A percentile compares a stretch with the other conserved stretches of the same genome.
These are phyloP conservation scores for Phoebastria nigripes DNA, from an alignment of 2,797 vertebrate genomes.

Conservation along the genomic window DNA sequence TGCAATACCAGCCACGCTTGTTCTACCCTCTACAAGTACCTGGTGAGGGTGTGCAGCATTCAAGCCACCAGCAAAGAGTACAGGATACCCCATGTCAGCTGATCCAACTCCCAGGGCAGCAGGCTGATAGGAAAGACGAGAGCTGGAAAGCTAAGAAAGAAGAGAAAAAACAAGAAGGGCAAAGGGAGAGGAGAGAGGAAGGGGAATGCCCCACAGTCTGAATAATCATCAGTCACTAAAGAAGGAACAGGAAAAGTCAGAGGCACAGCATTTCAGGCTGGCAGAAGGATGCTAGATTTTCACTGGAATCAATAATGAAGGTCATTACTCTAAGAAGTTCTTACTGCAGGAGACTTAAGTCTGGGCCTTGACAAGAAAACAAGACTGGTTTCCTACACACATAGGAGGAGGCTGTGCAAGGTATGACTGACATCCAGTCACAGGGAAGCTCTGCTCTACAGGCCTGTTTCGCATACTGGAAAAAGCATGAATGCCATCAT, in stretches of 20 bases:
- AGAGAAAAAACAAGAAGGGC: slow-evolving; percentile 70
- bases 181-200: slow-evolving; percentile 56
- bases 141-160: slow-evolving; percentile 86
- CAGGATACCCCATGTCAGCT: slow-evolving; percentile 85
- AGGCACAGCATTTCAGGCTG: slow-evolving; percentile 2
- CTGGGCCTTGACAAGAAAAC: neutral
- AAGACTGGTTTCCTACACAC: neutral
- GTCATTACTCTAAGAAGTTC: neutral
- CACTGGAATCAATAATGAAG: neutral
- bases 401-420: neutral
- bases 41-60: slow-evolving; percentile 85
- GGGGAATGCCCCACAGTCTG: slow-evolving; percentile 25
- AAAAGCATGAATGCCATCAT: neutral
- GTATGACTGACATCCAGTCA: neutral
- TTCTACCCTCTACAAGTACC: slow-evolving; percentile 77
- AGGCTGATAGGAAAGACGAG: slow-evolving; percentile 91
- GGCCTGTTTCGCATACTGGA: neutral
- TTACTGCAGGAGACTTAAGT: neutral
- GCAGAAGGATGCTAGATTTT: neutral
- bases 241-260: neutral
- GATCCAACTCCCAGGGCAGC: slow-evolving; percentile 79
- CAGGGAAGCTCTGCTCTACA: neutral
- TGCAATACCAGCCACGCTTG: neutral
- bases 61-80: slow-evolving; percentile 80
- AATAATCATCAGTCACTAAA: slow-evolving; percentile 30